These are phyloP conservation scores for Clarias pachynema DNA, from an alignment of 2,797 vertebrate genomes.

Conservation along the genomic window DNA sequence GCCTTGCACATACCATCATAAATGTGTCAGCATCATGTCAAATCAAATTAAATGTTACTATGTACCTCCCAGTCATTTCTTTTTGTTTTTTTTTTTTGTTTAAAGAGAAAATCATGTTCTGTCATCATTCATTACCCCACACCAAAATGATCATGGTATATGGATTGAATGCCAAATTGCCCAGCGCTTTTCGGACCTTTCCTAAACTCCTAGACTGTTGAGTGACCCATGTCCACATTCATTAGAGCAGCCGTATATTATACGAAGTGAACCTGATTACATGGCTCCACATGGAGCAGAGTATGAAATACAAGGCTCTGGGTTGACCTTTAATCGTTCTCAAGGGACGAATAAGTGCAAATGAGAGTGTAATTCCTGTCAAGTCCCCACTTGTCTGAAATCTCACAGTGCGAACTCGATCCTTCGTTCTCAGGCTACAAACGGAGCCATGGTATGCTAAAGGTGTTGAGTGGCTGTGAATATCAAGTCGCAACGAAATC, in stretches of 20 bases:
- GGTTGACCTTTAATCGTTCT: slow-evolving; percentile 38
- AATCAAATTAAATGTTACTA: slow-evolving; percentile 26
- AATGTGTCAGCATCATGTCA: slow-evolving; percentile 25
- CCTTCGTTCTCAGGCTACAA: slow-evolving; percentile 28
- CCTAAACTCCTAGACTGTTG: slow-evolving; percentile 61
- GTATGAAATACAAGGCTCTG: slow-evolving; percentile 39
- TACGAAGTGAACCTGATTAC: slow-evolving; percentile 39
- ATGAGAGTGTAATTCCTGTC: slow-evolving; percentile 28
- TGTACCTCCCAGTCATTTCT: background rate
- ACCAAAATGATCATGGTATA: slow-evolving; percentile 65
- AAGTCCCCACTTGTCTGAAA: slow-evolving; percentile 34
- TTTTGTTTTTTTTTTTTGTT: background rate
- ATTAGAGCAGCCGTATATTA: slow-evolving; percentile 42
- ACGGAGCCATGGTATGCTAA: slow-evolving; percentile 25
- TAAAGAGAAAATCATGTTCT: slow-evolving; percentile 9
- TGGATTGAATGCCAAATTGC: slow-evolving; percentile 62
- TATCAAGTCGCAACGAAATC: slow-evolving; percentile 24
- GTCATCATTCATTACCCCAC: slow-evolving; percentile 18
- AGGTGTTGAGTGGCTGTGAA: slow-evolving; percentile 45
- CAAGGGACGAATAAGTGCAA: slow-evolving; percentile 33
- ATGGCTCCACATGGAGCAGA: slow-evolving; percentile 41
- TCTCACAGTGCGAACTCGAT: slow-evolving; percentile 15
- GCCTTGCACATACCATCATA: background rate
- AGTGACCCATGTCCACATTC: slow-evolving; percentile 47
- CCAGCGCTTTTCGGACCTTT: slow-evolving; percentile 62